Conservation (phyloP, 64 coral and sea anemone genomes). For the Platygyra sinensis region DNA sequence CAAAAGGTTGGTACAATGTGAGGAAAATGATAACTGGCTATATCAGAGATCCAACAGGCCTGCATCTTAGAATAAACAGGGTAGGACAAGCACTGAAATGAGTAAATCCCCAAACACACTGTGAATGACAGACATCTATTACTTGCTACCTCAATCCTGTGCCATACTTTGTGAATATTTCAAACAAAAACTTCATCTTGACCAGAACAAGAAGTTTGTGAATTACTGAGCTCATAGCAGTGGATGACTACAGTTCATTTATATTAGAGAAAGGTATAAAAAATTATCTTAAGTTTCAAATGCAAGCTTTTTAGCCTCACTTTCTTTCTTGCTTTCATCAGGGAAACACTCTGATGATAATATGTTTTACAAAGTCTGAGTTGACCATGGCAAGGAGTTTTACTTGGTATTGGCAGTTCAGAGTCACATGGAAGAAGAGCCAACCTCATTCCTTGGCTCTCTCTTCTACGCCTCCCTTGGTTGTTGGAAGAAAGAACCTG, state of each 20-base stretch:
- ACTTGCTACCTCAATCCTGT: background rate
- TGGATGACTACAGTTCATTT: constrained; percentile 31
- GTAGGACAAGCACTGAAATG: background rate
- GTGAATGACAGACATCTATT: background rate
- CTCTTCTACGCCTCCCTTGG: no score
- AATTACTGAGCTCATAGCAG: constrained; percentile 7
- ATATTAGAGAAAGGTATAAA: background rate
- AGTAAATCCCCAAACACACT: background rate
- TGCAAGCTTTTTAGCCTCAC: background rate
- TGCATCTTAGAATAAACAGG: no score
- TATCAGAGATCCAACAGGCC: no score
- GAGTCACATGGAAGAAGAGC: no score
- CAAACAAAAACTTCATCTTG: background rate
- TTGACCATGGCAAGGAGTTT: background rate
- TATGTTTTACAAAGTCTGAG: background rate
- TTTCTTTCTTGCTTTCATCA: background rate
- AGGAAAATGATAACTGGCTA: no score
- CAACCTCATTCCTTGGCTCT: no score
- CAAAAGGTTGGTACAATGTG: no score
- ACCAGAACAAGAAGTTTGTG: background rate
- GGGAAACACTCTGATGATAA: background rate
- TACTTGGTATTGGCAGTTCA: background rate
- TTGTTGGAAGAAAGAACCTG: no score
- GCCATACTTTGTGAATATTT: background rate
- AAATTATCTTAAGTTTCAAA: no score